Base-by-base conservation (phyloP, 2,888 invertebrate genomes). In the Flabesymbios commensalis region DNA sequence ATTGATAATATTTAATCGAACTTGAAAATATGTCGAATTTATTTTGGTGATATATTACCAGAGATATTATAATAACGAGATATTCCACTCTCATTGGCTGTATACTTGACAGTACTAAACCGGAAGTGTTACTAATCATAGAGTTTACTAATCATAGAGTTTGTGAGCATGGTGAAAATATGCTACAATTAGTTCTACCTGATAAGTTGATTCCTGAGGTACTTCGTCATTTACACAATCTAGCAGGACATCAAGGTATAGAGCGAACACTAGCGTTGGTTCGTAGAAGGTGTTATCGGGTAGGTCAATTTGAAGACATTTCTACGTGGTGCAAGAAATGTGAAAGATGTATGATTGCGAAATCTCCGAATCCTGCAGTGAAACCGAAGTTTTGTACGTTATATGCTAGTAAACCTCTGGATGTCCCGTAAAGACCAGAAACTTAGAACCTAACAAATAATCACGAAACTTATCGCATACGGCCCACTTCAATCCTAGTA, bases 401-500 rank as follows among this genome's bases (percentile, higher is more conserved):
- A 28, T n/a, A 1, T 17, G 36, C 53, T 2, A 33, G 47, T 28
- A 26, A 47, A 42, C 65, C 67, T 3, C 22, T 69, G 39, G 60
- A 68, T 41, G 32, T 65, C 1, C 57, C 14, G 53, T 53, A 31
- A 22, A 55, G 14, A 43, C 55, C n/a, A 28, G 29, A 22, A 32
- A 52, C 22, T 29, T n/a, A 5, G 48, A 17, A 14, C 61, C 57
- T 7, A 41, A 24, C 19, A 61, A 33, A 29, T 61, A 61, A 24
- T 53, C 53, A 24, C 54, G 3, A 22, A 58, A 58, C 31, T 53
- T 52, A 31, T 60, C 56, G 17, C 55, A 48, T n/a, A 60, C 48
- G 24, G 70, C 67, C 70, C 68, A 70, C 42, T 65, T 67, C 29
- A 71, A 32, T 4, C 47, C 67, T 10, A 69, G 56, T 7, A 68